Base-by-base conservation (phyloP, 2,113 vertebrate genomes). In the Eleginops maclovinus region DNA sequence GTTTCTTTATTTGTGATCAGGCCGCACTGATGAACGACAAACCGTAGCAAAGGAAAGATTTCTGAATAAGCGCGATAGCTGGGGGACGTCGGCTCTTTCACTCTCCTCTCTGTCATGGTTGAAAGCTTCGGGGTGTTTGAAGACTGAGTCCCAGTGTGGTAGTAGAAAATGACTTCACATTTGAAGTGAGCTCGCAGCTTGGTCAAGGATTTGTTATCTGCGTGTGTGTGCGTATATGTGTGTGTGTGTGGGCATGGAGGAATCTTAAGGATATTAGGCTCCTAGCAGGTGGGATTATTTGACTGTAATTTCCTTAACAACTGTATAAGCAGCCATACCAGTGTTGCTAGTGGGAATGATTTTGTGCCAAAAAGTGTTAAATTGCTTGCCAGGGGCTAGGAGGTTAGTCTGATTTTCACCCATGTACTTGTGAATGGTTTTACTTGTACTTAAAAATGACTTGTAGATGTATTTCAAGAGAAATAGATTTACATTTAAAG, bases 161-260 rank as follows among this genome's bases (percentile, higher is more conserved):
- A 72, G 81, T 72, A 75, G 77, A 79, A 88, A 91, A 89, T 84
- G 19, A 85, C 54, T 76, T 72, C 61, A 73, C 59, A 73, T 89
- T 77, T 87, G 61, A 87, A 89, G 55, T 64, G 64, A 79, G 79
- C 80, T 72, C 1, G 11, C 46, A 26, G 59, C 44, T 78, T 40
- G 31, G 85, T 82, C 77, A 85, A 22, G 54, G 69, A 51, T 16
- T 72, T 59, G 77, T 2, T 15, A 40, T 68, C 28, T 78, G 36
- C 24, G 21, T 13, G 46, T 72, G 62, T 56, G 74, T 26, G 36
- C 47, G 46, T 75, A 51, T 59, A 41, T 68, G 46, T 62, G 68
- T 60, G 19, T 49, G 59, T 56, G 49, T 73, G 58, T 47, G 21
- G 62, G 58, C 22, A 36, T 58, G 61, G 43, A 68, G 21, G 68